Base-by-base conservation (phyloP, 1,140 invertebrate genomes). In the Papilio polytes region DNA sequence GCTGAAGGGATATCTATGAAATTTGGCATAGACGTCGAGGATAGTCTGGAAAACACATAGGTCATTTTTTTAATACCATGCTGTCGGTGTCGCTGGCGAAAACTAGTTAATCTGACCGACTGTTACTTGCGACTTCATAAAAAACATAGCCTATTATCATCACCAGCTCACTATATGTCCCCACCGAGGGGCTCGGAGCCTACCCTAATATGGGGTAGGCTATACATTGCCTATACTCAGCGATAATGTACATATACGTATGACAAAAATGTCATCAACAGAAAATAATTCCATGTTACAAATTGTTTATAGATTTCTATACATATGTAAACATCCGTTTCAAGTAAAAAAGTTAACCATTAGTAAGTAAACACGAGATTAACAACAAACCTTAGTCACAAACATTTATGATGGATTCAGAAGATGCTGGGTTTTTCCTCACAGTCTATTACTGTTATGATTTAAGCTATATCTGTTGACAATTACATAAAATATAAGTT, bases 361-460 rank as follows among this genome's bases (percentile, higher is more conserved):
- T 66, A 66, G 10, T 13, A 70, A 70, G 22, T 70, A 70, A 70
- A 70, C 26, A 70, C 12, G 26, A 31, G 26, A 31, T 26, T 31
- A 63, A 63, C 59, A 63, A 31, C 22, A 63, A 59, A 10, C n/a
- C 56, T 63, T 22, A 63, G 59, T 31, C 26, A 70, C 63, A 70
- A 31, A 70, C 15, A 59, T 31, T 31, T 70, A 70, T 70, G 63
- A 31, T 66, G 12, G 63, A 66, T 66, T 66, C 22, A 31, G 36
- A 15, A 66, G 63, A 31, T 70, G 63, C 4, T 15, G 63, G 63
- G 63, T 70, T 70, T 70, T 70, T 70, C 63, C 63, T 70, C 20
- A 70, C 13, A 70, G 13, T 4, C 22, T 22, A 70, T 31, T 66
- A 66, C 4, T 70, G 63, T 70, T 36, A 70, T 26, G 10, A 31